Conservation (phyloP, 2,797 vertebrate genomes). For the Hoplostethus mediterraneus region DNA sequence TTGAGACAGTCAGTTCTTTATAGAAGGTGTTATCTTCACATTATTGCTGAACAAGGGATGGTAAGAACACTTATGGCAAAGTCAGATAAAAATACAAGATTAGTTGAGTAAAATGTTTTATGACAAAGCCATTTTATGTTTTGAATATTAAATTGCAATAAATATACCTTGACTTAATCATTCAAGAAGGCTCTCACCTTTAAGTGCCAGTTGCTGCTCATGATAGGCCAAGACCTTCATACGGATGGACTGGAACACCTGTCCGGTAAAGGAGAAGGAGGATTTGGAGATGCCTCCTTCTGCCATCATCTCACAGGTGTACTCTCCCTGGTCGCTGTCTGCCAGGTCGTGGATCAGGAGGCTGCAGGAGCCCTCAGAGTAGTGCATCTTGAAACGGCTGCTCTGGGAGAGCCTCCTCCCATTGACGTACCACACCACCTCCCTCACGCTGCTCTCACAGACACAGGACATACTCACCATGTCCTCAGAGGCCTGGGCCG, state of each 20-base stretch:
- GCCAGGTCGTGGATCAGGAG: conserved; percentile 90
- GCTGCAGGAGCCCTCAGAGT: conserved; percentile 93
- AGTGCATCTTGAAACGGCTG: conserved; percentile 90
- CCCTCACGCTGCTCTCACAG: conserved; percentile 91
- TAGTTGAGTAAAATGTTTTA: no score
- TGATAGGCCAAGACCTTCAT: conserved; percentile 85
- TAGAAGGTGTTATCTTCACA: no score
- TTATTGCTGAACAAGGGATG: no score
- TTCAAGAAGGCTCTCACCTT: conserved; percentile 70
- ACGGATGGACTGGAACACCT: conserved; percentile 90
- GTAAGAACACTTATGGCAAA: no score
- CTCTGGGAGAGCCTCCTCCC: conserved; percentile 92
- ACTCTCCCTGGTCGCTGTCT: conserved; percentile 94
- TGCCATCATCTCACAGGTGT: conserved; percentile 92
- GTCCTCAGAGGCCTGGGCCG: conserved; percentile 87
- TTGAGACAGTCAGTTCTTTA: no score
- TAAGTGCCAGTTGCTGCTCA: conserved; percentile 85
- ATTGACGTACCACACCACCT: conserved; percentile 93
- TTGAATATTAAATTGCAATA: neutral
- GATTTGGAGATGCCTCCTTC: conserved; percentile 93
- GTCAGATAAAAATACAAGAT: no score
- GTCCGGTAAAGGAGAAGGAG: conserved; percentile 92
- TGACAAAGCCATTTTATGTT: neutral
- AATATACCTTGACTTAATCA: neutral
- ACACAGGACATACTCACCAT: conserved; percentile 90